A percentile compares a stretch with the other conserved stretches of the same genome.
Conservation (phyloP, 2,113 vertebrate species). For the Coreoperca whiteheadi region DNA sequence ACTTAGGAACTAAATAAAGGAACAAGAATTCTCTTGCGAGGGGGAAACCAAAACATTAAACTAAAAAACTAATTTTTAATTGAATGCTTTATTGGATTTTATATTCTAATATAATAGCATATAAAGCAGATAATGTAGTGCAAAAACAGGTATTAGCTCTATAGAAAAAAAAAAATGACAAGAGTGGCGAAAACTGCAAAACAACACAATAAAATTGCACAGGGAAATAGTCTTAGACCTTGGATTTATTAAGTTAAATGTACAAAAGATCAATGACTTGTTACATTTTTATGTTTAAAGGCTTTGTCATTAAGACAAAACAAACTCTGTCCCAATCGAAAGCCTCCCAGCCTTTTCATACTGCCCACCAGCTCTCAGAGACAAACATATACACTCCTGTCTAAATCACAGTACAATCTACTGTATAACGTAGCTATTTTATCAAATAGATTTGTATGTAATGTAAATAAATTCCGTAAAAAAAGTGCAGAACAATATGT, state of each 20-base stretch:
- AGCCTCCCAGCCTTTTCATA: slow-evolving; percentile 71
- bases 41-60: not conserved
- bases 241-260: slow-evolving; percentile 87
- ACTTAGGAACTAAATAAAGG: not conserved
- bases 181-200: not conserved
- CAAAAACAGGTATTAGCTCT: not conserved
- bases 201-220: slow-evolving; percentile 19
- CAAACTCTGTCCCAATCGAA: slow-evolving; percentile 77
- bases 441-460: slow-evolving; percentile 80
- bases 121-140: not conserved
- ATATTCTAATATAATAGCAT: not conserved
- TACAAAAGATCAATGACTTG: slow-evolving; percentile 83
- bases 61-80: no score
- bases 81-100: not conserved
- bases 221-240: slow-evolving; percentile 62
- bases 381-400: slow-evolving; percentile 60
- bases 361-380: slow-evolving; percentile 61
- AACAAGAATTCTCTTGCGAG: not conserved
- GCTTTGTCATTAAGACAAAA: slow-evolving; percentile 83
- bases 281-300: slow-evolving; percentile 81
- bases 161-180: not conserved
- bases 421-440: slow-evolving; percentile 70
- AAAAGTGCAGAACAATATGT: slow-evolving; percentile 85
- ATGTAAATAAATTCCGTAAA: slow-evolving; percentile 78
- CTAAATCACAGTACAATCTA: slow-evolving; percentile 76